phyloP scores from a whole-genome alignment of 2,797 vertebrate genomes.

The Brotula barbata region DNA sequence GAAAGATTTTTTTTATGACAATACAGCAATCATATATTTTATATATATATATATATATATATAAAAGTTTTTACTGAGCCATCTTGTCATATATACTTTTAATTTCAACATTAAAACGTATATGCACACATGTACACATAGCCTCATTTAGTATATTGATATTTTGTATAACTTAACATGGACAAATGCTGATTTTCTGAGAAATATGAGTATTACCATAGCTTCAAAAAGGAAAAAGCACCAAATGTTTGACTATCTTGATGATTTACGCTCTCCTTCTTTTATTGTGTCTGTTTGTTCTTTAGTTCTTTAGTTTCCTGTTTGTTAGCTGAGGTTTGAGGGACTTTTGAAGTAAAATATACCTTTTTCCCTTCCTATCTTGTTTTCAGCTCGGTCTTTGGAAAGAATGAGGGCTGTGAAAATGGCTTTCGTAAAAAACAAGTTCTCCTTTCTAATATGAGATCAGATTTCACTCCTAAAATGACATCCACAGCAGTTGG shows the following conservation, averaged over 20 bases:
- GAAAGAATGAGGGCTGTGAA: conserved; percentile 54
- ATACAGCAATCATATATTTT: too few relatives aligned
- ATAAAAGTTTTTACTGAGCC: too few relatives aligned
- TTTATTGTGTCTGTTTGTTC: conserved; percentile 22
- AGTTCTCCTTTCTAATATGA: background rate
- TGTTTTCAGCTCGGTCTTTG: conserved; percentile 39
- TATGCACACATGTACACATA: too few relatives aligned
- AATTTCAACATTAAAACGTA: too few relatives aligned
- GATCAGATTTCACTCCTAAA: background rate
- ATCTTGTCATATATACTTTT: too few relatives aligned
- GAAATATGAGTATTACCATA: conserved; percentile 22
- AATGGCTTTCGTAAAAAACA: conserved; percentile 34
- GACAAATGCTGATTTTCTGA: conserved; percentile 39
- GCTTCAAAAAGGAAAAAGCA: too few relatives aligned
- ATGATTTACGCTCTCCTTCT: conserved; percentile 15
- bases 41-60: too few relatives aligned
- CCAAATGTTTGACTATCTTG: background rate
- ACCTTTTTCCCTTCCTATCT: conserved; percentile 36
- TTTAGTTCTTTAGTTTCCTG: conserved; percentile 15
- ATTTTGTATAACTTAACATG: background rate
- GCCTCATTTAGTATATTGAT: background rate
- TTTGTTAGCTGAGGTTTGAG: conserved; percentile 15
- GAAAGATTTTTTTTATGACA: background rate
- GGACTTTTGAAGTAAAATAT: conserved; percentile 24
- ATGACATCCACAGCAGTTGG: too few relatives aligned